Evolutionary conservation across 2,113 vertebrate species (phyloP), one percentile per base, ranked within the genome.

Genomic region (Megaceryle torquata): DNA sequence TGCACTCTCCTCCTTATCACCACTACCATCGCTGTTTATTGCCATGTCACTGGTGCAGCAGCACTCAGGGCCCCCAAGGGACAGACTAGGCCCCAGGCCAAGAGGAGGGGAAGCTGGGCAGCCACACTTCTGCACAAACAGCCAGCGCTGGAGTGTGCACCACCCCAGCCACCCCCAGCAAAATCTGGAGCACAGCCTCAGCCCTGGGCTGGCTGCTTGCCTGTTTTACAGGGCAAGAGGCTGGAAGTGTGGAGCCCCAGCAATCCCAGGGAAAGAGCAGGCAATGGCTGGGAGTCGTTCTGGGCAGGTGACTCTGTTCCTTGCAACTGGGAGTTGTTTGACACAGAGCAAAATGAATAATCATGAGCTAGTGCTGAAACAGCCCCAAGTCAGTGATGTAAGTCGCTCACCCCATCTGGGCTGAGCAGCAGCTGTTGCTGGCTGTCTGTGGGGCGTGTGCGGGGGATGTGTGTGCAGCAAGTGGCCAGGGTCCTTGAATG

Each of bases 401-500:
- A 54, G 25, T 33, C 31, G 0, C 60, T 51, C 57, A 3, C 31
- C 69, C 39, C 35, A 6, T 19, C 75, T 25, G 57, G 44, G 56
- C 57, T 59, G 48, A 68, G 71, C 64, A 10, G 59, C 24, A 54
- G 46, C 33, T 25, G 87, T 8, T 12, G 16, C 61, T 0, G 5
- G 26, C 83, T 25, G 70, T 0, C 41, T 25, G 48, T 9, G 4
- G 67, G 59, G 4, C 0, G 16, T 2, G 46, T 43, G 6, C 0
- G 8, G 86, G 35, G 50, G 19, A 22, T 13, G n/a, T 0, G 4
- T 22, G 60, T 19, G 61, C 85, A 41, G 67, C 0, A 1, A 64
- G 70, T 0, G 1, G 16, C 48, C 3, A 1, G 22, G 48, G 9
- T 17, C 5, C 31, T 10, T 16, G 15, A 44, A 57, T 0, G 1